A percentile compares a stretch with the other conserved stretches of the same genome.
Evolutionary conservation across 2,113 vertebrate genomes (phyloP).

Genomic region (Menura novaehollandiae): DNA sequence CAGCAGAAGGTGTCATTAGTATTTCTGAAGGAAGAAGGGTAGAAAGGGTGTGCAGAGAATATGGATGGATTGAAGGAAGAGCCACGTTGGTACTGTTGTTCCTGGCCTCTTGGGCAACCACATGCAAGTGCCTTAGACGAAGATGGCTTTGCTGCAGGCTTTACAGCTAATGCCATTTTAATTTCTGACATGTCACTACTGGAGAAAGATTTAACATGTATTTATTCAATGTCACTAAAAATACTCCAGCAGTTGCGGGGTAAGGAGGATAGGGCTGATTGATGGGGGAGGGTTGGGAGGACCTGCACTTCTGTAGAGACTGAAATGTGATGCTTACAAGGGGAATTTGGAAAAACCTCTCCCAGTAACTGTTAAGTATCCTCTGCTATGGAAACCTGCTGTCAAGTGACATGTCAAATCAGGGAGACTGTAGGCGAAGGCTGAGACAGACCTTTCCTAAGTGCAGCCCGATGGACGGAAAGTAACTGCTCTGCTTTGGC

Average conservation of each 20-base stretch:
- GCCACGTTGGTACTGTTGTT: not conserved
- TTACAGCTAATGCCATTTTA: slow-evolving; percentile 21
- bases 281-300: not conserved
- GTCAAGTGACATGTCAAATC: not conserved
- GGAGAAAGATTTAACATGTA: slow-evolving; percentile 9
- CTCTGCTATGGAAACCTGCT: slow-evolving; percentile 18
- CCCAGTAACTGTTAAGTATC: not conserved
- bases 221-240: slow-evolving; percentile 41
- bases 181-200: slow-evolving; percentile 15
- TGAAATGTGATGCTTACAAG: not conserved
- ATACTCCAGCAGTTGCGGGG: not conserved
- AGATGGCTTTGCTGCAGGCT: slow-evolving; percentile 21
- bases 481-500: not conserved
- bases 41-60: not conserved
- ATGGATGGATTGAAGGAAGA: not conserved
- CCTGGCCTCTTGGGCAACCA: not conserved
- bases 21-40: not conserved
- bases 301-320: not conserved
- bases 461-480: not conserved
- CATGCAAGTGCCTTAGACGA: not conserved
- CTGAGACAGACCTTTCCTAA: not conserved
- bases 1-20: not conserved
- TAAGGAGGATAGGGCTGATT: not conserved
- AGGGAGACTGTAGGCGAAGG: not conserved
- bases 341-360: not conserved